phyloP scores from a whole-genome alignment of 2,797 vertebrate genomes.

The Arvicola amphibius region DNA sequence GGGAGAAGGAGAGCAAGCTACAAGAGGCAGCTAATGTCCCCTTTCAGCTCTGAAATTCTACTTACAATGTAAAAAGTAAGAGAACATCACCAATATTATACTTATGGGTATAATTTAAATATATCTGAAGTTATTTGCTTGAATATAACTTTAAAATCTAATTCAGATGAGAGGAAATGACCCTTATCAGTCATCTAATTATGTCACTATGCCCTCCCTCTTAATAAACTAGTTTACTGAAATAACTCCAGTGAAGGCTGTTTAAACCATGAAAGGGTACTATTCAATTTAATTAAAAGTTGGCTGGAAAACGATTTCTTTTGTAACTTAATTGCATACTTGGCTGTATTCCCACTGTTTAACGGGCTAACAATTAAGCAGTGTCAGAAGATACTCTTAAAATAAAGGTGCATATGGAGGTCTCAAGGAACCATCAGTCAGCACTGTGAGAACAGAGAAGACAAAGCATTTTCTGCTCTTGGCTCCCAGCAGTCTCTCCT shows the following conservation, averaged over 20 bases:
- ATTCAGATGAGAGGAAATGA: slow-evolving; percentile 57
- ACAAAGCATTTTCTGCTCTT: not conserved
- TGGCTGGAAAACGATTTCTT: slow-evolving; percentile 33
- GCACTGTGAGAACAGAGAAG: not conserved
- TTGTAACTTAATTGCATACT: not conserved
- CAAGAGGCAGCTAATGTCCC: not conserved
- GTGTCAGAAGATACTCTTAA: slow-evolving; percentile 21
- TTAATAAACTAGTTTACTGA: slow-evolving; percentile 53
- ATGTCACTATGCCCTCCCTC: not conserved
- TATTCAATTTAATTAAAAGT: slow-evolving; percentile 57
- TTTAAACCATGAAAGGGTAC: slow-evolving; percentile 19
- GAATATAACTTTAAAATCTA: slow-evolving; percentile 37
- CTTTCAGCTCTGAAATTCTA: not conserved
- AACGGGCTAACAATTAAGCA: slow-evolving; percentile 55
- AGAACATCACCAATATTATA: not conserved
- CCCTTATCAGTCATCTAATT: slow-evolving; percentile 3
- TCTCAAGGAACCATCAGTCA: not conserved
- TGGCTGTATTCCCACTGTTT: slow-evolving; percentile 36
- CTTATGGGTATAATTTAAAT: slow-evolving; percentile 1
- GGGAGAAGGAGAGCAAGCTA: not conserved
- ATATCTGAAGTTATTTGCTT: slow-evolving; percentile 6
- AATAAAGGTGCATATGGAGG: slow-evolving; percentile 57
- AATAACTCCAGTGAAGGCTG: slow-evolving; percentile 41
- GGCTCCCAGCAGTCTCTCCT: not conserved
- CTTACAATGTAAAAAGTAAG: not conserved